phyloP scores from a whole-genome alignment of 1,140 invertebrate genomes.

The Anoplophora glabripennis region DNA sequence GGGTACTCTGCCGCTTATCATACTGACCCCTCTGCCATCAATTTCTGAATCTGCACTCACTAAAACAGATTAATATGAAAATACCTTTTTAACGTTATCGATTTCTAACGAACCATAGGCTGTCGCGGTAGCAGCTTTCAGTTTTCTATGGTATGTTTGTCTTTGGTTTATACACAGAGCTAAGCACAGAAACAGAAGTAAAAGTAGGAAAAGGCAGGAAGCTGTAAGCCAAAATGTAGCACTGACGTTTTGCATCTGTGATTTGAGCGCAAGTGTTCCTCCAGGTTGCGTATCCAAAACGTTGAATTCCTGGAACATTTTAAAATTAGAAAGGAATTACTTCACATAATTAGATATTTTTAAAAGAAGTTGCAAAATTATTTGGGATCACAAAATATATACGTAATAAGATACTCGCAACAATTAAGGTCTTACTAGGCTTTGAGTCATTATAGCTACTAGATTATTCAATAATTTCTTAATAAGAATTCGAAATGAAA shows the following conservation, averaged over 20 bases:
- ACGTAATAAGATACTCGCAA: too few species aligned
- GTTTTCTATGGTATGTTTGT: conserved; percentile 75
- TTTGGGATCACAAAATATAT: too few species aligned
- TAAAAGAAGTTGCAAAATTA: too few species aligned
- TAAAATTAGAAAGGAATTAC: too few species aligned
- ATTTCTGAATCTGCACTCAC: conserved; percentile 69
- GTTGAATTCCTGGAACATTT: conserved; percentile 68
- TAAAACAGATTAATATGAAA: conserved; percentile 27
- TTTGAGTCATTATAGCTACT: too few species aligned
- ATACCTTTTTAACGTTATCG: background rate
- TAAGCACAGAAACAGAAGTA: conserved; percentile 74
- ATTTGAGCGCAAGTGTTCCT: conserved; percentile 59
- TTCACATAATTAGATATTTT: too few species aligned
- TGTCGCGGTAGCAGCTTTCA: conserved; percentile 91
- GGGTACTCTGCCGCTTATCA: conserved; percentile 72
- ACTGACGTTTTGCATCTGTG: conserved; percentile 49
- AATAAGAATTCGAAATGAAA: too few species aligned
- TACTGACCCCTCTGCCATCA: conserved; percentile 64
- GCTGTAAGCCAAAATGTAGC: conserved; percentile 77
- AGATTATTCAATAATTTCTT: too few species aligned
- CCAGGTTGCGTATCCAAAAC: conserved; percentile 84
- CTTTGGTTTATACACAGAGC: conserved; percentile 79
- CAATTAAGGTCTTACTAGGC: too few species aligned
- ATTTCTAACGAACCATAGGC: conserved; percentile 69
- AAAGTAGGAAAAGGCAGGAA: conserved; percentile 71